Percentiles rank a stretch among this genome's conserved stretches.
phyloP scores from a whole-genome alignment of 2,113 vertebrate species.

The Acrocephalus arundinaceus region DNA sequence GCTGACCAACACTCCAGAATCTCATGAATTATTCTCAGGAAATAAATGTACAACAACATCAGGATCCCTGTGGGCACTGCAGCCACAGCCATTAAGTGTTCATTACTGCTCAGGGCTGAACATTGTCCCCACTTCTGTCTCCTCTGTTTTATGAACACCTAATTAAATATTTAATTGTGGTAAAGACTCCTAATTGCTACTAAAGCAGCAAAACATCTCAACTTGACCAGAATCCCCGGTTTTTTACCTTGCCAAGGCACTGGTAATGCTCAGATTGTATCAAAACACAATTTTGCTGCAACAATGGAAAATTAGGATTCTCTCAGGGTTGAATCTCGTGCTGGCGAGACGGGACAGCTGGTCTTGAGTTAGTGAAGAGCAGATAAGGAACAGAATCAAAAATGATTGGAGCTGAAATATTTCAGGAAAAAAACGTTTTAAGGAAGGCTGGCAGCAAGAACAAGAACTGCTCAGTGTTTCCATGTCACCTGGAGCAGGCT shows the following conservation, averaged over 20 bases:
- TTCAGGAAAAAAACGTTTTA: neutral
- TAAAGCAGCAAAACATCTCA: neutral
- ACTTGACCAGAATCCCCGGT: neutral
- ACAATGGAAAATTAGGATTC: neutral
- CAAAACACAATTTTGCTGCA: constrained; percentile 17
- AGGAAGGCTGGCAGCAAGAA: constrained; percentile 1
- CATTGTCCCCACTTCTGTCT: neutral
- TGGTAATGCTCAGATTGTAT: neutral
- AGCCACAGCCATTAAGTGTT: neutral
- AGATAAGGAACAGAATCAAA: neutral
- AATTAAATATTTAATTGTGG: constrained; percentile 37
- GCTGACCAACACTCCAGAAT: neutral
- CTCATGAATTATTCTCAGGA: constrained; percentile 22
- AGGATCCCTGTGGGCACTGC: neutral
- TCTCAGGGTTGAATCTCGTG: constrained; percentile 28
- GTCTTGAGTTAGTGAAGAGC: constrained; percentile 32
- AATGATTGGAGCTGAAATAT: neutral
- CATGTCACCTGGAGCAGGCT: constrained; percentile 25
- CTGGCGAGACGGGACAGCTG: constrained; percentile 43
- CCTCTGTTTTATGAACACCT: neutral
- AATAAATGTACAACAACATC: neutral
- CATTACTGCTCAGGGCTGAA: neutral
- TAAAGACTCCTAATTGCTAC: neutral
- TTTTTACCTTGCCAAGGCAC: constrained; percentile 17
- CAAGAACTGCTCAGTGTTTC: constrained; percentile 8